phyloP scores from a whole-genome alignment of 2,888 invertebrate species.

The Pediacus dermestoides region DNA sequence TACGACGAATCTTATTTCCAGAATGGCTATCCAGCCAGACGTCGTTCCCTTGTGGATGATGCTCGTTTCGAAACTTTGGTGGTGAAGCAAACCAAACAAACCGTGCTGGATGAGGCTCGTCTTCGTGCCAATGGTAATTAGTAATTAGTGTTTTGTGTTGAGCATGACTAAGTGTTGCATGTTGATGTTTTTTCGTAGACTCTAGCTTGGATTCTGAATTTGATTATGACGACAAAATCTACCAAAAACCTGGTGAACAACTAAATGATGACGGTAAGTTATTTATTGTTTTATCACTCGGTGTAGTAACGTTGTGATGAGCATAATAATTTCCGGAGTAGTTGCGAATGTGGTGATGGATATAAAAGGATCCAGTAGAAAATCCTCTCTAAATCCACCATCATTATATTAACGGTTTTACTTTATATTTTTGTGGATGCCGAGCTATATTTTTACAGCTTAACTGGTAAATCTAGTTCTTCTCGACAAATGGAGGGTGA shows the following conservation, averaged over 20 bases:
- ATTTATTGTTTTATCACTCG: conserved; percentile 6
- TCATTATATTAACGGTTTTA: conserved; percentile 31
- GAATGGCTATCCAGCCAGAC: conserved; percentile 95
- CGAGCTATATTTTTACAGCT: conserved; percentile 38
- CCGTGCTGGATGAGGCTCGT: conserved; percentile 86
- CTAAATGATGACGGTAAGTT: conserved; percentile 37
- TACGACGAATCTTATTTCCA: conserved; percentile 59
- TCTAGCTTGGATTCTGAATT: conserved; percentile 48
- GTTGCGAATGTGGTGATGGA: too few relatives aligned
- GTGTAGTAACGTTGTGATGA: too few relatives aligned
- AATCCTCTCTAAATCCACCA: conserved; percentile 7
- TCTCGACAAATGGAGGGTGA: conserved; percentile 48
- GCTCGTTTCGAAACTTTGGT: conserved; percentile 95
- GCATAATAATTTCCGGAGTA: too few relatives aligned
- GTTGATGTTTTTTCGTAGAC: conserved; percentile 39
- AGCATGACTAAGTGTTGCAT: conserved; percentile 20
- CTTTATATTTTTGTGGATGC: conserved; percentile 17
- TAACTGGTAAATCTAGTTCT: conserved; percentile 38
- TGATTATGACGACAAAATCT: conserved; percentile 39
- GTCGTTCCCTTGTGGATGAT: conserved; percentile 94
- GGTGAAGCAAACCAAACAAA: conserved; percentile 92
- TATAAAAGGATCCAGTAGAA: conserved; percentile 4
- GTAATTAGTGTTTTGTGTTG: conserved; percentile 24
- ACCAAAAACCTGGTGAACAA: conserved; percentile 29
- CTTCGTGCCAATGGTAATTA: conserved; percentile 78